Percentiles rank a stretch among this genome's conserved stretches.
phyloP scores from a whole-genome alignment of 2,888 invertebrate species.

The Liopterus haemorrhoidalis region DNA sequence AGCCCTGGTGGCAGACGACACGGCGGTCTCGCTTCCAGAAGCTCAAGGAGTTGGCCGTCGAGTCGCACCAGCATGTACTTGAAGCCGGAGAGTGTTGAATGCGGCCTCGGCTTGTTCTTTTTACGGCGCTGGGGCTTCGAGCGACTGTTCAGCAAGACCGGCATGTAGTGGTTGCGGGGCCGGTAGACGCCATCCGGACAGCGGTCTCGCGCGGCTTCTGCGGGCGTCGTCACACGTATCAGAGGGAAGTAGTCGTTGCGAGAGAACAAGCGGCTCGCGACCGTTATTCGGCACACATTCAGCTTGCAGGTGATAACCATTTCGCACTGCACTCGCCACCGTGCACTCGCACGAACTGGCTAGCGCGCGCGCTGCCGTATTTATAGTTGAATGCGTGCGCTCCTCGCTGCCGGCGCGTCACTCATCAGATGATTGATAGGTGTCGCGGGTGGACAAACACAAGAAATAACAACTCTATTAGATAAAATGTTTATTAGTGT shows the following conservation, averaged over 20 bases:
- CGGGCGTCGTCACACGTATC: slow-evolving; percentile 73
- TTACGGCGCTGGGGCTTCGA: slow-evolving; percentile 42
- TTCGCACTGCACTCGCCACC: too few relatives aligned
- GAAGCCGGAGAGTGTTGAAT: slow-evolving; percentile 62
- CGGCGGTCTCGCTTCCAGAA: slow-evolving; percentile 56
- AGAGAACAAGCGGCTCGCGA: slow-evolving; percentile 71
- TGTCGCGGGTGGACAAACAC: too few relatives aligned
- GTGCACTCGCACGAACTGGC: too few relatives aligned
- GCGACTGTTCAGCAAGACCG: slow-evolving; percentile 56
- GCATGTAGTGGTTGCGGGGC: slow-evolving; percentile 75
- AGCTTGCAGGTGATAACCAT: slow-evolving; percentile 46
- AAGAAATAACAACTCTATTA: too few relatives aligned
- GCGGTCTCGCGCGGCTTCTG: slow-evolving; percentile 74
- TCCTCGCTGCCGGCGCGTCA: too few relatives aligned
- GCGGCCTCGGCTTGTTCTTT: slow-evolving; percentile 61
- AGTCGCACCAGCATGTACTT: slow-evolving; percentile 69
- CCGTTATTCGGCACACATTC: slow-evolving; percentile 73
- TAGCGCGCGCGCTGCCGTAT: too few relatives aligned
- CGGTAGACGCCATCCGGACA: slow-evolving; percentile 71
- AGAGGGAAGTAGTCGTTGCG: slow-evolving; percentile 79
- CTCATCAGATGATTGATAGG: too few relatives aligned
- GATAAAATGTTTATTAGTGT: too few relatives aligned
- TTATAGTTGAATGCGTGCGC: too few relatives aligned
- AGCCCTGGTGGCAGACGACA: slow-evolving; percentile 50
- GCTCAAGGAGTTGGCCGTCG: slow-evolving; percentile 59